A percentile compares a stretch with the other conserved stretches of the same genome.
These are phyloP conservation scores for Crepidodera aurea DNA, from an alignment of 2,888 invertebrate genomes.

Conservation along the genomic window DNA sequence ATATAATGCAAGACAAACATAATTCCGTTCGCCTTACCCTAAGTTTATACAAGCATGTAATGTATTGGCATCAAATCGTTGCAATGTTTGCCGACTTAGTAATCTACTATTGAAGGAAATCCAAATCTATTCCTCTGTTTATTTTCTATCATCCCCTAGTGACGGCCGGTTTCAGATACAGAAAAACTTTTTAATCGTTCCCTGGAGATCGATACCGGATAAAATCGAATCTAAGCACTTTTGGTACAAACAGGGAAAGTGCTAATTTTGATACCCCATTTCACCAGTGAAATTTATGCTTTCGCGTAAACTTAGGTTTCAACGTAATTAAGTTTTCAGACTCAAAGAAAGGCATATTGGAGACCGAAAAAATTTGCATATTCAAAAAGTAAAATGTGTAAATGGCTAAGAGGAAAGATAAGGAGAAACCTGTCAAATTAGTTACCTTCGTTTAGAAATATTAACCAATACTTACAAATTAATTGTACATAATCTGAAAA, in stretches of 20 bases:
- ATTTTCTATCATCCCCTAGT: slow-evolving; percentile 11
- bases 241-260: not conserved
- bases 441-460: no score
- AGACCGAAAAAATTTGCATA: no score
- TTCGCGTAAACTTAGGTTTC: no score
- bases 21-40: not conserved
- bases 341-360: no score
- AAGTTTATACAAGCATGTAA: slow-evolving; percentile 2
- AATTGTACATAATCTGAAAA: no score
- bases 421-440: no score
- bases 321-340: no score
- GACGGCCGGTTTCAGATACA: not conserved
- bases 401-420: no score
- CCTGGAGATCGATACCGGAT: not conserved
- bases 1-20: not conserved
- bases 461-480: no score
- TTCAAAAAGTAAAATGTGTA: no score
- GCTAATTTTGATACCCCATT: not conserved
- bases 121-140: slow-evolving; percentile 3
- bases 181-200: slow-evolving; percentile 5
- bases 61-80: not conserved
- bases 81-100: slow-evolving; percentile 3
- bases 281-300: not conserved
- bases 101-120: not conserved
- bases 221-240: not conserved